A percentile compares a stretch with the other conserved stretches of the same genome.
These are phyloP conservation scores for Halictus ligatus DNA, from an alignment of 2,888 invertebrate species.

Conservation along the genomic window DNA sequence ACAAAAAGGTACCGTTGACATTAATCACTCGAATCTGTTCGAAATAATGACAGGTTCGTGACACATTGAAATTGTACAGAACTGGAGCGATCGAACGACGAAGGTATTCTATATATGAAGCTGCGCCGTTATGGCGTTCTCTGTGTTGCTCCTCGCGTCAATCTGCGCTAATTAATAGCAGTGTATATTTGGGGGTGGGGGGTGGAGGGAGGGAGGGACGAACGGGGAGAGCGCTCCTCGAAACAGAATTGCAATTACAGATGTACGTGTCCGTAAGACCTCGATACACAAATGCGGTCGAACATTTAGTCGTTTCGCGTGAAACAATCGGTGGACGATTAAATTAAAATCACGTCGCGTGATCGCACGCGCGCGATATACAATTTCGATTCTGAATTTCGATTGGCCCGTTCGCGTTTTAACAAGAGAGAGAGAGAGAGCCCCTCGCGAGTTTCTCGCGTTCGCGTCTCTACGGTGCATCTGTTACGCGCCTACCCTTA, in stretches of 20 bases:
- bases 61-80: slow-evolving; percentile 1
- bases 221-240: background rate
- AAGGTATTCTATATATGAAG: slow-evolving; percentile 4
- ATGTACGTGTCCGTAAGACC: background rate
- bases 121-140: background rate
- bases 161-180: slow-evolving; percentile 22
- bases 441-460: background rate
- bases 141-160: background rate
- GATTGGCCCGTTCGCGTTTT: background rate
- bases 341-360: no score
- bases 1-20: background rate
- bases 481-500: background rate
- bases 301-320: background rate
- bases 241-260: background rate
- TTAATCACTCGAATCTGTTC: background rate
- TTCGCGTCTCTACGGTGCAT: slow-evolving; percentile 1
- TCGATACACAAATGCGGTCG: background rate
- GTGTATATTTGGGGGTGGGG: background rate
- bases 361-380: background rate
- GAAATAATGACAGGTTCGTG: background rate
- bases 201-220: background rate
- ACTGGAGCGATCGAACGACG: slow-evolving; percentile 14
- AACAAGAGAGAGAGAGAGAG: no score
- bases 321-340: background rate
- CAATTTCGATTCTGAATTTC: background rate